Base-by-base conservation (phyloP, 2,113 vertebrate genomes). In the Odontesthes bonariensis region DNA sequence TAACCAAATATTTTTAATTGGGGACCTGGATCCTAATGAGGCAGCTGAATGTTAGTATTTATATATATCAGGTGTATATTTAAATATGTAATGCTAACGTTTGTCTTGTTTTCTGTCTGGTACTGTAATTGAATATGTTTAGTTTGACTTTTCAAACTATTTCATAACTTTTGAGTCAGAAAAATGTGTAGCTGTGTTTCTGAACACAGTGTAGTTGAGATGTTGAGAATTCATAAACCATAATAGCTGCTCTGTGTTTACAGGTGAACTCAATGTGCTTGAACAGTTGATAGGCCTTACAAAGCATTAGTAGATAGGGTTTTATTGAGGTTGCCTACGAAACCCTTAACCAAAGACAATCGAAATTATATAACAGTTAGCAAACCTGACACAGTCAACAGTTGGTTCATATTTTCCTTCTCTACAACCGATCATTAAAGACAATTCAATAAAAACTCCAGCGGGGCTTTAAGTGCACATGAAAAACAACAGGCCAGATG, bases 301-400 rank as follows among this genome's bases (percentile, higher is more conserved):
- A 60, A 35, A 72, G 35, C 49, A 62, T 85, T 61, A 69, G 53
- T 73, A 64, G 53, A 87, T 0, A 3, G 65, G 66, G 56, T 68
- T 82, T 68, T 62, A 86, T 64, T 72, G 54, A 42, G 70, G 69
- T 81, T 85, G 76, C 82, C 64, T 73, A 47, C 42, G 5, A 69
- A n/a, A 73, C 49, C 65, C 54, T 87, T 69, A 88, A 88, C 88
- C 89, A 91, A 89, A 91, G 87, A 91, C 83, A 80, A 88, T 75
- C 69, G 46, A 76, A 31, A 22, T 65, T 11, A 75, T 75, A 69
- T 55, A 60, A 64, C 57, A 59, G 55, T 19, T 53, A 55, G 44
- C 6, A 35, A 76, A 57, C 60, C 14, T 22, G 35, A 27, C 44
- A 68, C 32, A 52, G 60, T 38, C 22, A 57, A 32, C 2, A 33